Conservation (phyloP, 2,113 vertebrate species). For the Callithrix jacchus region DNA sequence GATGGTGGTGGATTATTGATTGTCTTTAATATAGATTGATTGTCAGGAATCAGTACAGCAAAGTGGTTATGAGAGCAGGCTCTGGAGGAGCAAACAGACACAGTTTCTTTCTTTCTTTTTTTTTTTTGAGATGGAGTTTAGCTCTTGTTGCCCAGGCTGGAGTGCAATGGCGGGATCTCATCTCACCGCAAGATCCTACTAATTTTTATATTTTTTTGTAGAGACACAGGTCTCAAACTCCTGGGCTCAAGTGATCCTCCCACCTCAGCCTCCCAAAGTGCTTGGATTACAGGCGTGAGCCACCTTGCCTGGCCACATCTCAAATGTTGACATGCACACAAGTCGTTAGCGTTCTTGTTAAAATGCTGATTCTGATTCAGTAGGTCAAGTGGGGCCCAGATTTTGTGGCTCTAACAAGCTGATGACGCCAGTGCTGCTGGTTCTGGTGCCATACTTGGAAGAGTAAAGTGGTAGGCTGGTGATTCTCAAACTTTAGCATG, state of each 20-base stretch:
- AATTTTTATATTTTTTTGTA: no score
- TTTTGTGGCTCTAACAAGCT: neutral
- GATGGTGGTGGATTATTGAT: neutral
- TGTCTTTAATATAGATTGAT: neutral
- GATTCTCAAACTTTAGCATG: neutral
- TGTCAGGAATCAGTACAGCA: neutral
- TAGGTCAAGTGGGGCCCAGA: fast-evolving
- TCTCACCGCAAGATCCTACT: no score
- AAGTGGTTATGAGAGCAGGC: neutral
- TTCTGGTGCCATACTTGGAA: neutral
- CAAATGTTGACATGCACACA: fast-evolving
- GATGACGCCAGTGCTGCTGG: no score
- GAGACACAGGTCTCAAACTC: neutral
- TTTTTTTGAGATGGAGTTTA: no score
- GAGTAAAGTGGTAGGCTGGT: neutral
- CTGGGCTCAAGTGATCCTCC: neutral
- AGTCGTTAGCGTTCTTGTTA: no score
- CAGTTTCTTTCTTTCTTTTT: neutral
- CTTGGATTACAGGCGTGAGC: neutral
- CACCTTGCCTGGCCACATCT: neutral
- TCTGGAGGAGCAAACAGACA: neutral
- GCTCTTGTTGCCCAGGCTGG: no score
- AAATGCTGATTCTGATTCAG: neutral
- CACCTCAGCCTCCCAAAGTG: neutral
- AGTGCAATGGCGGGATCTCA: no score